phyloP scores from a whole-genome alignment of 2,797 vertebrate genomes.

The Amblyopsis hoosieri region DNA sequence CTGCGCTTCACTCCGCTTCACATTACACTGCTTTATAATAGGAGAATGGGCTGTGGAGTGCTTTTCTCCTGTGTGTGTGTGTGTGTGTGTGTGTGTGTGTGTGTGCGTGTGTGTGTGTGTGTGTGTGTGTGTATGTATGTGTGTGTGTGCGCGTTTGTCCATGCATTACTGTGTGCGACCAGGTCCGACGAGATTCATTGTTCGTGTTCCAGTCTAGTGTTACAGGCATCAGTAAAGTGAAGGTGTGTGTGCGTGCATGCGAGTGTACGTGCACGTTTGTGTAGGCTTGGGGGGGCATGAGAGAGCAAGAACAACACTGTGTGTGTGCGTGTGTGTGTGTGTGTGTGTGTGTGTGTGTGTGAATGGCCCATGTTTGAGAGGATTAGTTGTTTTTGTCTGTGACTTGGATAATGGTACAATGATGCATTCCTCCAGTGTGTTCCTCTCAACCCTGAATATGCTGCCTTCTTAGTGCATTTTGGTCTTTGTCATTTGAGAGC shows the following conservation, averaged over 20 bases:
- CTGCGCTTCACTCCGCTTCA: slow-evolving; percentile 42
- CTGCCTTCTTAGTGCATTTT: slow-evolving; percentile 22
- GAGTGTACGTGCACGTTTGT: slow-evolving; percentile 23
- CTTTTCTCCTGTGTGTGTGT: not conserved
- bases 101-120: slow-evolving; percentile 8
- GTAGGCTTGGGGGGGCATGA: not conserved
- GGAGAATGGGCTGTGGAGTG: slow-evolving; percentile 21
- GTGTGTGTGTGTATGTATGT: slow-evolving; percentile 21
- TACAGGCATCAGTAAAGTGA: slow-evolving; percentile 30
- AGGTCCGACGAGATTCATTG: slow-evolving; percentile 47
- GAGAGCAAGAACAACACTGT: slow-evolving; percentile 10
- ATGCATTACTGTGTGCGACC: slow-evolving; percentile 25
- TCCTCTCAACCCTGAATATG: slow-evolving; percentile 47
- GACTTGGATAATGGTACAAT: slow-evolving; percentile 43
- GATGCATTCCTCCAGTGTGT: slow-evolving; percentile 55
- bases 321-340: slow-evolving; percentile 11
- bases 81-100: slow-evolving; percentile 20
- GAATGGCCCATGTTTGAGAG: slow-evolving; percentile 27
- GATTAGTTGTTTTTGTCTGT: slow-evolving; percentile 62
- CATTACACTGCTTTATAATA: slow-evolving; percentile 54
- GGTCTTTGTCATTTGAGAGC: slow-evolving; percentile 48
- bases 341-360: slow-evolving; percentile 12
- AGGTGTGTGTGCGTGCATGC: slow-evolving; percentile 11
- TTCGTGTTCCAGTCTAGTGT: slow-evolving; percentile 52
- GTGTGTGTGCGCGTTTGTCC: slow-evolving; percentile 8